phyloP scores from a whole-genome alignment of 2,113 vertebrate genomes.

The Triplophysa rosa region DNA sequence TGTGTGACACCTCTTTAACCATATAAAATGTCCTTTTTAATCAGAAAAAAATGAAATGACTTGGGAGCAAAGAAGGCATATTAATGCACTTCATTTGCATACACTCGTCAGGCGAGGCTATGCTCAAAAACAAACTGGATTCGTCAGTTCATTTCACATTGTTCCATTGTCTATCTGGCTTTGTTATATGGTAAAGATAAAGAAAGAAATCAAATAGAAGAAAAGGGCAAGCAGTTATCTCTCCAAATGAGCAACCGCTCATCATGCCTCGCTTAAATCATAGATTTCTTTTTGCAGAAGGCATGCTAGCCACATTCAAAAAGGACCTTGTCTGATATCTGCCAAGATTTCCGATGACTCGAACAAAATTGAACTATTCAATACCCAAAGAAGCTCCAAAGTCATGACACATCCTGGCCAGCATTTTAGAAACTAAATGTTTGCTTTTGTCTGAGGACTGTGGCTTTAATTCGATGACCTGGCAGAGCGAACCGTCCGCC shows the following conservation, averaged over 20 bases:
- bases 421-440: neutral
- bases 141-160: slow-evolving; percentile 79
- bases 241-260: slow-evolving; percentile 80
- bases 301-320: slow-evolving; percentile 72
- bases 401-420: slow-evolving; percentile 8
- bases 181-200: slow-evolving; percentile 82
- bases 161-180: slow-evolving; percentile 81
- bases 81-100: slow-evolving; percentile 81
- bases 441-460: slow-evolving; percentile 7
- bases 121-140: slow-evolving; percentile 77
- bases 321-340: slow-evolving; percentile 67
- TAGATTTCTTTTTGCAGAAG: slow-evolving; percentile 78
- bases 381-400: slow-evolving; percentile 23
- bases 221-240: slow-evolving; percentile 83
- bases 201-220: slow-evolving; percentile 79
- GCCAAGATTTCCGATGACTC: slow-evolving; percentile 61
- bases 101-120: slow-evolving; percentile 76
- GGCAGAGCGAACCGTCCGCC: neutral
- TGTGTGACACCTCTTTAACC: slow-evolving; percentile 68
- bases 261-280: slow-evolving; percentile 79
- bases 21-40: slow-evolving; percentile 81
- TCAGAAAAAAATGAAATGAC: slow-evolving; percentile 80
- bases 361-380: slow-evolving; percentile 62
- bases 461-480: slow-evolving; percentile 36
- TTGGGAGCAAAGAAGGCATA: slow-evolving; percentile 78